phyloP scores from a whole-genome alignment of 1,140 invertebrate genomes.

The Eurosta solidaginis region DNA sequence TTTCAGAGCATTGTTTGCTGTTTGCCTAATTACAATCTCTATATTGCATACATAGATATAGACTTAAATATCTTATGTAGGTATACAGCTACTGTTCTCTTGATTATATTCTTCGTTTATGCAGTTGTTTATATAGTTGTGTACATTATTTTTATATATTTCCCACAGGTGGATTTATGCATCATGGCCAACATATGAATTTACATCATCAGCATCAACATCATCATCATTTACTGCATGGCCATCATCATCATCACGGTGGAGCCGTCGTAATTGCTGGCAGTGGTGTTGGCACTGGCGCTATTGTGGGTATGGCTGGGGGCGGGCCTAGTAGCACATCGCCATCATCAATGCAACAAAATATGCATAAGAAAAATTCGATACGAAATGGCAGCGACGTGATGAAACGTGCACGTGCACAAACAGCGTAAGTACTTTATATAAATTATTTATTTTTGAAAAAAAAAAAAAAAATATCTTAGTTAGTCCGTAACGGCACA shows the following conservation, averaged over 20 bases:
- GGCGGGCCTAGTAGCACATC: conserved; percentile 61
- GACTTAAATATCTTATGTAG: too few species aligned
- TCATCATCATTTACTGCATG: conserved; percentile 58
- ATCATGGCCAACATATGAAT: conserved; percentile 50
- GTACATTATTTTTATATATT: not conserved
- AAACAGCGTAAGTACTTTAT: conserved; percentile 67
- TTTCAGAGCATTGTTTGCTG: too few species aligned
- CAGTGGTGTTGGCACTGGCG: conserved; percentile 56
- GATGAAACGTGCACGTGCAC: conserved; percentile 69
- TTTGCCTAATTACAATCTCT: too few species aligned
- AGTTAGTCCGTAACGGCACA: too few species aligned
- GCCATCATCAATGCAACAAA: conserved; percentile 57
- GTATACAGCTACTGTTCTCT: too few species aligned
- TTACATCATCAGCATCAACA: conserved; percentile 58
- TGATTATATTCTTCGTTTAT: conserved; percentile 10
- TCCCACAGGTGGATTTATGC: conserved; percentile 28
- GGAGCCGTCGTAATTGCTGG: conserved; percentile 57
- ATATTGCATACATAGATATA: too few species aligned
- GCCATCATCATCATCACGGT: conserved; percentile 60
- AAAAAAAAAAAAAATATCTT: too few species aligned
- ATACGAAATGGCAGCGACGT: conserved; percentile 71
- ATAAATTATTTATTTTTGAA: not conserved
- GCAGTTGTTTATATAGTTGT: not conserved
- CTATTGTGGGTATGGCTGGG: conserved; percentile 50
- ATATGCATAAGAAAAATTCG: conserved; percentile 69